Evolutionary conservation across 2,113 vertebrate genomes (phyloP).

Genomic region (Gobiocypris rarus): DNA sequence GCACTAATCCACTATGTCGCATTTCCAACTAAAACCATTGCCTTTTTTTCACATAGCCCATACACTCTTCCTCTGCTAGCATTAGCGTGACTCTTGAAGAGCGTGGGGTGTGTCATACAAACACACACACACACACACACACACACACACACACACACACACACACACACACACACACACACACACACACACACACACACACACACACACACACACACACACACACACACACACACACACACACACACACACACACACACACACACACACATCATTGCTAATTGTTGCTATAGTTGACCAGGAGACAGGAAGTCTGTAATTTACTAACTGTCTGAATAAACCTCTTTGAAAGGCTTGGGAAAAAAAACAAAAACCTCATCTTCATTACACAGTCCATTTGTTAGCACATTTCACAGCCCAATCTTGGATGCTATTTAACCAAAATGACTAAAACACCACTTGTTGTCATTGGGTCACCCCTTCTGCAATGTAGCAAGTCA

Average conservation of each 20-base stretch:
- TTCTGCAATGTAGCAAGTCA: conserved; percentile 25
- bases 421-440: neutral
- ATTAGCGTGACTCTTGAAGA: conserved; percentile 36
- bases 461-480: conserved; percentile 24
- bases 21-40: neutral
- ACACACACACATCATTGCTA: conserved; percentile 46
- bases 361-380: conserved; percentile 11
- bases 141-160: neutral
- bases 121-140: conserved; percentile 35
- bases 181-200: conserved; percentile 36
- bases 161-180: conserved; percentile 35
- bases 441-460: conserved; percentile 28
- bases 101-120: conserved; percentile 15
- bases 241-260: conserved; percentile 23
- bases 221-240: conserved; percentile 16
- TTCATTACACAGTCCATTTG: conserved; percentile 44
- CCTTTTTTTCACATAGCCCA: conserved; percentile 20
- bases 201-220: conserved; percentile 34
- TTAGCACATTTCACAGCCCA: conserved; percentile 29
- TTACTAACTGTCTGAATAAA: conserved; percentile 49
- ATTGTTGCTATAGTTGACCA: conserved; percentile 56
- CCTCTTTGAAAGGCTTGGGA: conserved; percentile 30
- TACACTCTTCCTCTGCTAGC: neutral
- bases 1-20: neutral
- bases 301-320: conserved; percentile 55